Conservation (phyloP, 1,140 invertebrate genomes). For the Anastatus disparis region DNA sequence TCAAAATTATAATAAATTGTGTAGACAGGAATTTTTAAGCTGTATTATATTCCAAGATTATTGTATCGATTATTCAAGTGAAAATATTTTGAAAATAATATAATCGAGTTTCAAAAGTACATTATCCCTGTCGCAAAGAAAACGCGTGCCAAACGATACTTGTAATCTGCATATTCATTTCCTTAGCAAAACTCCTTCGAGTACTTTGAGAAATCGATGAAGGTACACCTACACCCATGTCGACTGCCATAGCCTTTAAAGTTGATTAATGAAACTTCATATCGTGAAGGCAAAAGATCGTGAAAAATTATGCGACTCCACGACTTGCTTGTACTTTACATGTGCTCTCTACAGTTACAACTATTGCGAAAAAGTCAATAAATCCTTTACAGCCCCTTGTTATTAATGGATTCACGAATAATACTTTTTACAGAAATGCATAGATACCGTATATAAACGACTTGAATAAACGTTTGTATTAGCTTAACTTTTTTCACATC, state of each 20-base stretch:
- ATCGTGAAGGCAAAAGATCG: conserved; percentile 41
- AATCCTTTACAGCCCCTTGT: not conserved
- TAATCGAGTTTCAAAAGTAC: conserved; percentile 3
- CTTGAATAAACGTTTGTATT: too few species aligned
- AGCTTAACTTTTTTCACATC: too few species aligned
- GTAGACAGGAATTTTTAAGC: too few species aligned
- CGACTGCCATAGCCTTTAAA: conserved; percentile 1
- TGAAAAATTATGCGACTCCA: conserved; percentile 41
- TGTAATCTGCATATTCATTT: conserved; percentile 15
- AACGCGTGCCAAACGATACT: not conserved
- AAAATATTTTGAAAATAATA: not conserved
- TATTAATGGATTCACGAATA: conserved; percentile 18
- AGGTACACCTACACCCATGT: not conserved
- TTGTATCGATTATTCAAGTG: too few species aligned
- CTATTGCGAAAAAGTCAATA: conserved; percentile 1
- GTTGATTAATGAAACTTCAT: conserved; percentile 48
- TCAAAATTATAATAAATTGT: too few species aligned
- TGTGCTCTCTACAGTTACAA: conserved; percentile 8
- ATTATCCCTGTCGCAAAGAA: not conserved
- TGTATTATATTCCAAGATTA: too few species aligned
- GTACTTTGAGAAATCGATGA: conserved; percentile 13
- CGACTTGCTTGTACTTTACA: not conserved
- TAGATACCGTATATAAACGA: too few species aligned
- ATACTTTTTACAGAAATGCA: too few species aligned
- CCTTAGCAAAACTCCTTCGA: not conserved